These are phyloP conservation scores for Drosophila melanosoma DNA, from an alignment of 2,888 invertebrate species.

Conservation along the genomic window DNA sequence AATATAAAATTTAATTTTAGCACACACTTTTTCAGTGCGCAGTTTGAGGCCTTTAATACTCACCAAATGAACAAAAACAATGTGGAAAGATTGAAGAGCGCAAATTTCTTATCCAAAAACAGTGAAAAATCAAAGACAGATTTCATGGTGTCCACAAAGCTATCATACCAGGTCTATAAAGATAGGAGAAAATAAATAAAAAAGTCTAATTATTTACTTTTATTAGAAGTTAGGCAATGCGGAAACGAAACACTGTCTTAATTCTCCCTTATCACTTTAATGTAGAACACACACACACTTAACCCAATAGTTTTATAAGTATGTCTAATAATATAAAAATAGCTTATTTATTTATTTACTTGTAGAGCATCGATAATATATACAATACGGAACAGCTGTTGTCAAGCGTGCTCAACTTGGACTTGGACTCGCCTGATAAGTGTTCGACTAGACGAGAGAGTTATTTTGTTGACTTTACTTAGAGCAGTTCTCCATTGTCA, in stretches of 20 bases:
- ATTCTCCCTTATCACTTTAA: constrained; percentile 51
- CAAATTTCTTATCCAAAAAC: constrained; percentile 91
- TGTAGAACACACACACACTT: constrained; percentile 12
- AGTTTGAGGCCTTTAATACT: constrained; percentile 86
- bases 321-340: not conserved
- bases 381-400: constrained; percentile 38
- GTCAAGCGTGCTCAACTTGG: constrained; percentile 44
- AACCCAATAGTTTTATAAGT: constrained; percentile 1
- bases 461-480: constrained; percentile 14
- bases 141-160: constrained; percentile 88
- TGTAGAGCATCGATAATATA: constrained; percentile 40
- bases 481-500: not conserved
- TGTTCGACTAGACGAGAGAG: constrained; percentile 24
- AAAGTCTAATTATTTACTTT: constrained; percentile 14
- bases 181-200: constrained; percentile 4
- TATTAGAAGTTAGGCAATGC: constrained; percentile 29
- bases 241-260: constrained; percentile 47
- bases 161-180: constrained; percentile 90
- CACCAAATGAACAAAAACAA: constrained; percentile 96
- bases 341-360: constrained; percentile 19
- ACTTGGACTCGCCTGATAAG: constrained; percentile 54
- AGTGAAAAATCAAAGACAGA: constrained; percentile 92
- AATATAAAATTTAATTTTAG: constrained; percentile 19
- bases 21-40: constrained; percentile 31
- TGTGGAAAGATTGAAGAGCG: constrained; percentile 93